phyloP scores from a whole-genome alignment of 2,113 vertebrate species.

The Gnathonemus echidnorhynchus region DNA sequence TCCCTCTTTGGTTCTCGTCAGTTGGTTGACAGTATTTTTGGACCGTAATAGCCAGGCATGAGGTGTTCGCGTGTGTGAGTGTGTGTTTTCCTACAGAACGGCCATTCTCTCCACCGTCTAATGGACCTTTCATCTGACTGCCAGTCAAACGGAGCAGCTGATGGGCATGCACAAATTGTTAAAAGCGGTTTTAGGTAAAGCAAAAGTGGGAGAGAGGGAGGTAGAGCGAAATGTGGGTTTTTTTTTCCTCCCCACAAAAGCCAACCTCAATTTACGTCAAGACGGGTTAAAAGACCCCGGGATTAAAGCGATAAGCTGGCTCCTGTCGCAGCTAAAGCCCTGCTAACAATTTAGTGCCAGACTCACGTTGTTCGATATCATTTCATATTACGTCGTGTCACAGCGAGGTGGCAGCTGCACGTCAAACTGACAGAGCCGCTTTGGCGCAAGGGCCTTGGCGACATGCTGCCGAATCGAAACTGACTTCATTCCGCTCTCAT shows the following conservation, averaged over 20 bases:
- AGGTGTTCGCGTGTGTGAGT: neutral
- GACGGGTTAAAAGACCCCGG: constrained; percentile 90
- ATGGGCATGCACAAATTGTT: constrained; percentile 76
- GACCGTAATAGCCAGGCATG: constrained; percentile 22
- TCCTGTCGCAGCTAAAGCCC: constrained; percentile 92
- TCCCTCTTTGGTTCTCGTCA: constrained; percentile 32
- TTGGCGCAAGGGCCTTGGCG: constrained; percentile 88
- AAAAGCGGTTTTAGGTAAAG: constrained; percentile 83
- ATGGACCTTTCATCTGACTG: constrained; percentile 65
- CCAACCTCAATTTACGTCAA: constrained; percentile 99
- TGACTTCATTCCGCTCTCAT: constrained; percentile 72
- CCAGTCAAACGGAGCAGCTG: constrained; percentile 76
- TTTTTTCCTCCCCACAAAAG: constrained; percentile 69
- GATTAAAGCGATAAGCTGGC: constrained; percentile 98
- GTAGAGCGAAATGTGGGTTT: constrained; percentile 63
- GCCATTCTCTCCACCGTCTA: constrained; percentile 59
- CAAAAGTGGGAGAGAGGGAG: constrained; percentile 68
- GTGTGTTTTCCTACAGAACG: constrained; percentile 31
- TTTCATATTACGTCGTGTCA: constrained; percentile 96
- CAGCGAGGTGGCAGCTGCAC: constrained; percentile 80
- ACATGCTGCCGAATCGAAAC: constrained; percentile 75
- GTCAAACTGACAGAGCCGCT: constrained; percentile 91
- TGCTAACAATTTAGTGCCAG: constrained; percentile 87
- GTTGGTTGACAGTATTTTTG: constrained; percentile 35
- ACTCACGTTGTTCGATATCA: constrained; percentile 93